phyloP scores from a whole-genome alignment of 1,140 invertebrate species.

The Danaus melanippus region DNA sequence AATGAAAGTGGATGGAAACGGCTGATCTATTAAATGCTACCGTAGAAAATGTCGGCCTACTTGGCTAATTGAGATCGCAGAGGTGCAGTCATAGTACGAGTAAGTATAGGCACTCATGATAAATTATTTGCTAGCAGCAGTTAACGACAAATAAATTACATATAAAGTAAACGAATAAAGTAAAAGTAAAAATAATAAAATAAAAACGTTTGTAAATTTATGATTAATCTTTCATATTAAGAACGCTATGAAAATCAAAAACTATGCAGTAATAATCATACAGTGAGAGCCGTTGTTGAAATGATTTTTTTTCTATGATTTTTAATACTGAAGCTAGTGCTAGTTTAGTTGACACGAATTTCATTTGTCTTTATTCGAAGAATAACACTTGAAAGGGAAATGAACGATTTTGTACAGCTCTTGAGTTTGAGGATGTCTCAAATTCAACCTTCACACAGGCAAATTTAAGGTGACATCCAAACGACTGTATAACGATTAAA shows the following conservation, averaged over 20 bases:
- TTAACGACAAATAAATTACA: too few species aligned
- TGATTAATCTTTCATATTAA: too few species aligned
- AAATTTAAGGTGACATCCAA: slow-evolving; percentile 17
- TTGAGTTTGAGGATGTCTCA: slow-evolving; percentile 14
- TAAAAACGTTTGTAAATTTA: too few species aligned
- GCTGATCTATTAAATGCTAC: slow-evolving; percentile 27
- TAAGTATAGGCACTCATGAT: too few species aligned
- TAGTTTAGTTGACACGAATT: not conserved
- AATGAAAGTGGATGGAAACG: slow-evolving; percentile 32
- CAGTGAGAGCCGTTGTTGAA: too few species aligned
- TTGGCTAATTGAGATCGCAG: slow-evolving; percentile 18
- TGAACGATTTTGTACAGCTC: slow-evolving; percentile 14
- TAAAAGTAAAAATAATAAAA: too few species aligned
- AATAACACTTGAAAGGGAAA: slow-evolving; percentile 13
- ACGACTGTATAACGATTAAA: slow-evolving; percentile 3
- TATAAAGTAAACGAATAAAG: too few species aligned
- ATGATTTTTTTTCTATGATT: too few species aligned
- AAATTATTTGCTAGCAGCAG: too few species aligned
- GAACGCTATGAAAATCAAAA: too few species aligned
- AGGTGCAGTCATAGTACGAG: not conserved
- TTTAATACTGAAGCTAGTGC: too few species aligned
- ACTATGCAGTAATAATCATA: too few species aligned
- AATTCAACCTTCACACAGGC: slow-evolving; percentile 10
- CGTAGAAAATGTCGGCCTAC: slow-evolving; percentile 25
- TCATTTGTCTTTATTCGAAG: slow-evolving; percentile 14